Evolutionary conservation across 2,888 invertebrate genomes (phyloP).

Genomic region (Caenorhabditis zanzibari): DNA sequence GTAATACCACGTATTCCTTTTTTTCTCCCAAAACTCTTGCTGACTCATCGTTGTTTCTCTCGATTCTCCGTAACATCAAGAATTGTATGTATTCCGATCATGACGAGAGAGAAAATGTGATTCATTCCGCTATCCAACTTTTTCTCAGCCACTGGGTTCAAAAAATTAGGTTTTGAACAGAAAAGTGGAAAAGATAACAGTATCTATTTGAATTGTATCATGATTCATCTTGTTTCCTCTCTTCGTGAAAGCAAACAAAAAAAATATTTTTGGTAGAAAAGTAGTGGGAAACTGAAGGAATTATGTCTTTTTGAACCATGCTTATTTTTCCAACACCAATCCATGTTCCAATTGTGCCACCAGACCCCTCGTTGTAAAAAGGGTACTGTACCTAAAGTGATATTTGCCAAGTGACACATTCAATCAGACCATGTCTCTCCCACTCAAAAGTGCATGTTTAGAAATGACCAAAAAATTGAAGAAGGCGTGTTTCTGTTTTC

Average conservation of each 20-base stretch:
- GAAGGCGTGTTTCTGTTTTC: slow-evolving; percentile 11
- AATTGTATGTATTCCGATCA: slow-evolving; percentile 64
- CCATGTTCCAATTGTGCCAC: neutral
- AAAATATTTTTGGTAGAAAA: neutral
- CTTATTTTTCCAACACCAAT: neutral
- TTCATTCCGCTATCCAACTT: slow-evolving; percentile 34
- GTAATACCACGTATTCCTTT: slow-evolving; percentile 22
- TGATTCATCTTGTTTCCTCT: slow-evolving; percentile 11
- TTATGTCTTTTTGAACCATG: neutral
- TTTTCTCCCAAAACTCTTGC: neutral
- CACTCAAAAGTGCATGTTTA: slow-evolving; percentile 57
- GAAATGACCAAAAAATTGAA: slow-evolving; percentile 18
- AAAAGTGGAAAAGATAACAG: slow-evolving; percentile 20
- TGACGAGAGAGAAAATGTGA: slow-evolving; percentile 44
- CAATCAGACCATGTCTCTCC: slow-evolving; percentile 40
- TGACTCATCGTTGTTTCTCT: slow-evolving; percentile 45
- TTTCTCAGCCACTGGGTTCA: slow-evolving; percentile 17
- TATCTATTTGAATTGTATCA: slow-evolving; percentile 2
- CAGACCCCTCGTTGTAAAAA: neutral
- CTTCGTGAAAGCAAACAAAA: slow-evolving; percentile 14
- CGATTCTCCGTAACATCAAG: slow-evolving; percentile 14
- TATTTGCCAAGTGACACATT: slow-evolving; percentile 55
- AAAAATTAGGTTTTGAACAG: slow-evolving; percentile 14
- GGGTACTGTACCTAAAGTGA: slow-evolving; percentile 14
- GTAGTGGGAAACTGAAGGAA: neutral